A percentile compares a stretch with the other conserved stretches of the same genome.
These are phyloP conservation scores for Rotaria magnacalcarata DNA, from an alignment of 2,888 invertebrate species.

Conservation along the genomic window DNA sequence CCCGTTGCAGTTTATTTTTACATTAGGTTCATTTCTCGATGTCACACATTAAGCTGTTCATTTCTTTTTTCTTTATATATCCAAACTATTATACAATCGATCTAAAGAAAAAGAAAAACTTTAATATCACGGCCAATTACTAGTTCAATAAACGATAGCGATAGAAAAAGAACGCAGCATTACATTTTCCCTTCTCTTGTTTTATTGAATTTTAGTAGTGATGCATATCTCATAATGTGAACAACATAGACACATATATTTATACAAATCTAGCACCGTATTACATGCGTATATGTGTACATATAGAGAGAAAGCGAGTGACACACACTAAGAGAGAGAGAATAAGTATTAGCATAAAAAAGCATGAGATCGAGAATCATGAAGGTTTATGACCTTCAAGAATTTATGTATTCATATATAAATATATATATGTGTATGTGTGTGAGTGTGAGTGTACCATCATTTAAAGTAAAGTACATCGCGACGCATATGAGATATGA, in stretches of 20 bases:
- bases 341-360: background rate
- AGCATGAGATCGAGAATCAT: background rate
- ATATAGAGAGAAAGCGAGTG: too few species aligned
- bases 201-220: constrained; percentile 1
- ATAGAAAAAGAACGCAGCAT: background rate
- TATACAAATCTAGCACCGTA: background rate
- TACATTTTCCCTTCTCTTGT: background rate
- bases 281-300: background rate
- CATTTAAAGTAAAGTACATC: constrained; percentile 33
- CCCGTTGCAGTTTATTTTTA: background rate
- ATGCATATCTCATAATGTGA: background rate
- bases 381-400: background rate
- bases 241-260: background rate
- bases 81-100: background rate
- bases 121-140: constrained; percentile 26
- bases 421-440: background rate
- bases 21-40: background rate
- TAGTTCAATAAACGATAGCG: background rate
- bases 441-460: background rate
- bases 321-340: background rate
- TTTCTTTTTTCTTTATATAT: background rate
- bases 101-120: background rate
- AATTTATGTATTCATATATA: background rate
- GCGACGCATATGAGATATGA: constrained; percentile 21
- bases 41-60: background rate